Evolutionary conservation across 2,113 vertebrate genomes (phyloP).

Genomic region (Rhagologus leucostigma): DNA sequence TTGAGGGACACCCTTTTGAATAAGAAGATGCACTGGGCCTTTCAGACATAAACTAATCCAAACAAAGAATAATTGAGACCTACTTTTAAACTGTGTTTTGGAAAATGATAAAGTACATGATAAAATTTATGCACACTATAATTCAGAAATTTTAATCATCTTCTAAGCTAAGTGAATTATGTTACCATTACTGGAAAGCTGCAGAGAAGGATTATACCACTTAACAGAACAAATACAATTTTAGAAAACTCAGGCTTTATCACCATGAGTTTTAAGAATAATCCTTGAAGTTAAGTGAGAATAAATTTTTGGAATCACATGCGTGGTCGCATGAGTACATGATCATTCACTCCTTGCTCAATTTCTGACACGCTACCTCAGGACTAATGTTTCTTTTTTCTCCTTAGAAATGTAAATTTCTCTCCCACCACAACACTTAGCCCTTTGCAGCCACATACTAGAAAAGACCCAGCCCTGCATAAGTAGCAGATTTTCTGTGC

Average conservation of each 20-base stretch:
- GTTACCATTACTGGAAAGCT: background rate
- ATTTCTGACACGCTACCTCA: background rate
- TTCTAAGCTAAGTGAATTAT: background rate
- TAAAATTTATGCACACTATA: background rate
- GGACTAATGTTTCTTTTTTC: background rate
- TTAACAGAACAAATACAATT: background rate
- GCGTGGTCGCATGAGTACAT: background rate
- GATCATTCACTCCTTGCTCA: background rate
- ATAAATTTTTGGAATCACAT: background rate
- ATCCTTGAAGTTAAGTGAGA: background rate
- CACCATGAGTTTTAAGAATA: background rate
- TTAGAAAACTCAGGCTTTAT: background rate
- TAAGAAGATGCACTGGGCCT: background rate
- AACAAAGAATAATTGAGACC: background rate
- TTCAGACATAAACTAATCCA: background rate
- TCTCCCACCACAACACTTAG: background rate
- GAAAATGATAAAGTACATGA: background rate
- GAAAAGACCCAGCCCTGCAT: background rate
- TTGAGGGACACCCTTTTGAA: background rate
- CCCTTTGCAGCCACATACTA: background rate
- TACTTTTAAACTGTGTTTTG: background rate
- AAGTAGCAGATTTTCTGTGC: background rate
- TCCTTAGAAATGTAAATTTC: background rate
- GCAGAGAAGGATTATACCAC: background rate
- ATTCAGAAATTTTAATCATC: background rate